These are phyloP conservation scores for Protomyctophum bolini DNA, from an alignment of 2,113 vertebrate genomes.

Conservation along the genomic window DNA sequence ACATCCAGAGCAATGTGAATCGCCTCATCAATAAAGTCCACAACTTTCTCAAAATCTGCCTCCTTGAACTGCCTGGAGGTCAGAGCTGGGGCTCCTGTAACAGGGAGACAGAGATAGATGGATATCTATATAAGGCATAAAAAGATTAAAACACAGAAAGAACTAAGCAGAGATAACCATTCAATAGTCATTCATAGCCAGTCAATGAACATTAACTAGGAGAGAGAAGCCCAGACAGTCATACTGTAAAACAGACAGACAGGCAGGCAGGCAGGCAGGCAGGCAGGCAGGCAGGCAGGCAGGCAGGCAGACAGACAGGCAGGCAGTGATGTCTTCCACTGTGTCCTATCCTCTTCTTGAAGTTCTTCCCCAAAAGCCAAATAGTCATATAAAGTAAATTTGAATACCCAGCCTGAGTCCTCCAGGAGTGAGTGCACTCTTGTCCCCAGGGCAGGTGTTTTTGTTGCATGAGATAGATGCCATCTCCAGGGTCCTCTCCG, in stretches of 20 bases:
- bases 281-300: not conserved
- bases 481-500: constrained; percentile 88
- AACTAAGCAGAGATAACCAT: not conserved
- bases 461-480: constrained; percentile 92
- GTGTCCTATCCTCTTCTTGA: constrained; percentile 39
- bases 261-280: not conserved
- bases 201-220: constrained; percentile 1
- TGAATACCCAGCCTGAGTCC: constrained; percentile 86
- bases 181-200: too few relatives aligned
- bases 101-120: not conserved
- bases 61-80: constrained; percentile 90
- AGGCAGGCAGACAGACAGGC: not conserved
- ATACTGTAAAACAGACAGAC: not conserved
- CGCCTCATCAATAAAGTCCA: constrained; percentile 89
- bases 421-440: constrained; percentile 86
- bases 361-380: constrained; percentile 1
- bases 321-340: constrained; percentile 16
- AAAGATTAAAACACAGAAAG: not conserved
- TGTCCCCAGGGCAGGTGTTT: constrained; percentile 93
- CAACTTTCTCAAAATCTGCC: constrained; percentile 87
- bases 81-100: constrained; percentile 86
- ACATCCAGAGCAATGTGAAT: constrained; percentile 86
- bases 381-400: not conserved
- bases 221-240: not conserved
- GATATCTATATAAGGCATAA: not conserved